Conservation (phyloP, 1,140 invertebrate genomes). For the Anastrepha obliqua region DNA sequence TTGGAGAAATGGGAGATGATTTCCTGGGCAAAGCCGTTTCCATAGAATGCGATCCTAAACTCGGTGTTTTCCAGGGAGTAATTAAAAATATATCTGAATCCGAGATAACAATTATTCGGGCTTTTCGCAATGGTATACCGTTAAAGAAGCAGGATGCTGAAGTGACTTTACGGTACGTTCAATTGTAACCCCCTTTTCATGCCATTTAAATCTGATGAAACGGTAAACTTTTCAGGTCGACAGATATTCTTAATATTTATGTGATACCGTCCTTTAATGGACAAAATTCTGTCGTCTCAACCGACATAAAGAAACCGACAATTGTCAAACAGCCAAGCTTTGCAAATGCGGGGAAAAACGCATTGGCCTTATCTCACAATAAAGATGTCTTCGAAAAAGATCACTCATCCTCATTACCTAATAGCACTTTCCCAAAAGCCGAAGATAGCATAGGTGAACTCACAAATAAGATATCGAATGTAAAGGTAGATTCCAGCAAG, state of each 20-base stretch:
- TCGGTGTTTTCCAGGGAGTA: slow-evolving; percentile 81
- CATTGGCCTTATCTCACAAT: background rate
- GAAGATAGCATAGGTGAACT: slow-evolving; percentile 20
- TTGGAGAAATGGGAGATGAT: slow-evolving; percentile 64
- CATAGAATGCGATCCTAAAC: slow-evolving; percentile 68
- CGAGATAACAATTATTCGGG: slow-evolving; percentile 84
- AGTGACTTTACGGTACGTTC: slow-evolving; percentile 75
- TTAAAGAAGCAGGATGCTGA: slow-evolving; percentile 76
- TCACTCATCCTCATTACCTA: slow-evolving; percentile 13
- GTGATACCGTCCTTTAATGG: slow-evolving; percentile 65
- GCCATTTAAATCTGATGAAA: background rate
- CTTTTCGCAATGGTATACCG: slow-evolving; percentile 88
- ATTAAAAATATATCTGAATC: slow-evolving; percentile 83
- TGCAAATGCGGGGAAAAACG: slow-evolving; percentile 58
- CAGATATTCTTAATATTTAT: slow-evolving; percentile 67
- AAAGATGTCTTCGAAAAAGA: background rate
- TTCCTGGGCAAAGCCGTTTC: slow-evolving; percentile 73
- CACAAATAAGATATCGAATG: slow-evolving; percentile 56
- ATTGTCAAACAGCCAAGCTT: slow-evolving; percentile 72
- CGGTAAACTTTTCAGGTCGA: slow-evolving; percentile 56
- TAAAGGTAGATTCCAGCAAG: slow-evolving; percentile 45
- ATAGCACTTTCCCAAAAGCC: background rate
- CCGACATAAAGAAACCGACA: slow-evolving; percentile 71
- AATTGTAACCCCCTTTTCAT: background rate
- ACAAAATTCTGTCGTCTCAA: slow-evolving; percentile 60